Evolutionary conservation across 35 echinoderm and acorn worm species (phyloP).

Genomic region (Ophiothrix spiculata): DNA sequence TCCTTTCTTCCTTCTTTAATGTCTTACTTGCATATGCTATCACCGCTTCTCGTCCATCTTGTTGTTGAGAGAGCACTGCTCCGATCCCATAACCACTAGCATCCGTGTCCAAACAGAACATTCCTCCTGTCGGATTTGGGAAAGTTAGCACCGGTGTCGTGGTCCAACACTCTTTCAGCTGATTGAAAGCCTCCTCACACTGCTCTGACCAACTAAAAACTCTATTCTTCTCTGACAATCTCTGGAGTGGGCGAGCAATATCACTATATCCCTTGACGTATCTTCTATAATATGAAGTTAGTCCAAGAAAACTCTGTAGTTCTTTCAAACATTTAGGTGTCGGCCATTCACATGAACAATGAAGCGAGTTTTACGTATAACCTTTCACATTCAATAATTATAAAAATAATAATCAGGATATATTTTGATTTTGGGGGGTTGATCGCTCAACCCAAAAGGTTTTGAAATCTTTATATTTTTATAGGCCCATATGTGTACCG

Average conservation of each 20-base stretch:
- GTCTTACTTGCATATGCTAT: conserved; percentile 29
- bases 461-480: too few species aligned
- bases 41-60: conserved; percentile 15
- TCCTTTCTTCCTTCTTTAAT: background rate
- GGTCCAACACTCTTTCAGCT: background rate
- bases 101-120: conserved; percentile 50
- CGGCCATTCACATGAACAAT: too few species aligned
- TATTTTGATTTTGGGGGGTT: too few species aligned
- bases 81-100: conserved; percentile 31
- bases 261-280: background rate
- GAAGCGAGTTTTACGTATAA: too few species aligned
- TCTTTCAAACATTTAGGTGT: background rate
- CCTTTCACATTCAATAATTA: too few species aligned
- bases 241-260: background rate
- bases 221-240: too few species aligned
- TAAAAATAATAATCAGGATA: too few species aligned
- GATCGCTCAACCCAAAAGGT: too few species aligned
- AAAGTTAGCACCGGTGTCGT: conserved; percentile 16
- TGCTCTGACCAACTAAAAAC: too few species aligned
- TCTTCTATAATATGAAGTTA: background rate
- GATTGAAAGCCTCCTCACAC: too few species aligned
- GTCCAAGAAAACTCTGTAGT: background rate
- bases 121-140: background rate
- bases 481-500: too few species aligned
- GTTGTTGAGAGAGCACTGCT: conserved; percentile 13